Base-by-base conservation (phyloP, 2,888 invertebrate species). In the Perizoma affinitatum region DNA sequence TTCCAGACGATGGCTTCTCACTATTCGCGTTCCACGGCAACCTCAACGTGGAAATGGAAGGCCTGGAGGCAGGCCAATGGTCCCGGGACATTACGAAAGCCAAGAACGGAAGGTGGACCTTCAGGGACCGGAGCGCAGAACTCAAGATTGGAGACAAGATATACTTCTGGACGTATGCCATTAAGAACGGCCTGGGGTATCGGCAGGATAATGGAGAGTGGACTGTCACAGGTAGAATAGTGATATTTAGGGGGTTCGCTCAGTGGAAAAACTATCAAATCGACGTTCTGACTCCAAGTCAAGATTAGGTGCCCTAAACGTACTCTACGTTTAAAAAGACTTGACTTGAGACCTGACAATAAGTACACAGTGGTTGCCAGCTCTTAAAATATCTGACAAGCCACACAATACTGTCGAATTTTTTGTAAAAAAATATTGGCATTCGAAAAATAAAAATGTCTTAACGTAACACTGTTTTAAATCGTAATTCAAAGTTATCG, bases 161-260 rank as follows among this genome's bases (percentile, higher is more conserved):
- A 33, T 95, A 96, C 80, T 96, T 95, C 79, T 96, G 96, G 96
- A 93, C 96, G 0, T 96, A 94, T 73, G 95, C 95, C 0, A 92
- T 95, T 50, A 94, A 94, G 73, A 87, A 95, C 67, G 95, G 95
- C 0, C 78, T 95, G 34, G 96, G 96, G 0, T 96, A 96, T 75
- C 89, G 95, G n/a, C 94, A 94, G 70, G 93, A 95, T 63, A 93
- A 95, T 76, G 94, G 94, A 41, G 86, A 88, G 57, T 93, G 93
- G 87, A 88, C 79, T 4, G 94, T 95, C 0, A 85, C 84, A 64
- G 93, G 94, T 46, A 35, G 4, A n/a, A 5, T 4, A 4, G 6
- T 1, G 44, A 42, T 4, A n/a, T n/a, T 44, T 44, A 44, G 22
- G 6, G 22, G 11, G 5, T n/a, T n/a, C n/a, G n/a, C n/a, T n/a